Evolutionary conservation across 2,797 vertebrate genomes (phyloP).

Genomic region (Ciconia nigra): DNA sequence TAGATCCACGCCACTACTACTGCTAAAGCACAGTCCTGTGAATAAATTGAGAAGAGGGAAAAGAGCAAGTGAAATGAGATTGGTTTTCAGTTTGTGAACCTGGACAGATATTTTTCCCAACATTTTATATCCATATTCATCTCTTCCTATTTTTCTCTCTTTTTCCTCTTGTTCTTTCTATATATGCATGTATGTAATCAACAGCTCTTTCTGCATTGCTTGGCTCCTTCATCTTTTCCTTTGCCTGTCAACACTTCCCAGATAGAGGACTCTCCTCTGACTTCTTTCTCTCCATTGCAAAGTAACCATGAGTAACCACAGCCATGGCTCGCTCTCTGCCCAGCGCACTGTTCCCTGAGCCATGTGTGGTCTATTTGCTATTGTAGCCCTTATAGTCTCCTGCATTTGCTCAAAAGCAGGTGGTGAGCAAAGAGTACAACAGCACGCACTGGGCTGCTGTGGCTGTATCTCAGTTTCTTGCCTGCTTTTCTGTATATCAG

Average conservation of each 20-base stretch:
- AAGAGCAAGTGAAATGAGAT: not conserved
- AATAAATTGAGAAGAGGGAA: not conserved
- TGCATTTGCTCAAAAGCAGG: not conserved
- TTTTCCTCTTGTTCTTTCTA: not conserved
- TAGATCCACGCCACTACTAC: not conserved
- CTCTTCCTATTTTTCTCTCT: not conserved
- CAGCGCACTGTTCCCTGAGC: not conserved
- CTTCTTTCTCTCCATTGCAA: not conserved
- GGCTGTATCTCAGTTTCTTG: not conserved
- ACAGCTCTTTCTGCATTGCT: not conserved
- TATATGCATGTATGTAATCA: not conserved
- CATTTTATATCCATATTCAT: not conserved
- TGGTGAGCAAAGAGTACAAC: not conserved
- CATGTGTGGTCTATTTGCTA: not conserved
- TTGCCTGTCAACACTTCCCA: not conserved
- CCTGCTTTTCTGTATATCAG: not conserved
- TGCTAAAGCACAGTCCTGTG: not conserved
- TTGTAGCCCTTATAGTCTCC: not conserved
- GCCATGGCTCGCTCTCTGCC: not conserved
- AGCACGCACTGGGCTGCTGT: not conserved
- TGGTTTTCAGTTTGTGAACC: not conserved
- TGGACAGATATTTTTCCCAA: not conserved
- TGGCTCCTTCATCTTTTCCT: not conserved
- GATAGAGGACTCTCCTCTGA: not conserved
- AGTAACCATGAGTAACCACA: not conserved